Percentiles rank a stretch among this genome's conserved stretches.
phyloP scores from a whole-genome alignment of 2,888 invertebrate genomes.

The Agrotis ipsilon region DNA sequence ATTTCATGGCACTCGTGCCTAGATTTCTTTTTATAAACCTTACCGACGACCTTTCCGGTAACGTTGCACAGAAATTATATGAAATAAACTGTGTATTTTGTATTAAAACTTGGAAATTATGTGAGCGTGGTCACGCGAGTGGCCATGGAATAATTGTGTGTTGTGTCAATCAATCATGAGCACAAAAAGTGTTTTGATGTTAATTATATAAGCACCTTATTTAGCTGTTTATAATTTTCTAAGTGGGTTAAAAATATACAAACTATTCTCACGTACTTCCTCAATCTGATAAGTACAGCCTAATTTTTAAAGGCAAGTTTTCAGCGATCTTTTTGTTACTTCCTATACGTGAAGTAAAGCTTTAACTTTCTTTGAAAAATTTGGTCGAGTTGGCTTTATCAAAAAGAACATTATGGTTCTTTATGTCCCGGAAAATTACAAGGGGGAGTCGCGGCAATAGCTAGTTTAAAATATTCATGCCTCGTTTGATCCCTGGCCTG shows the following conservation, averaged over 20 bases:
- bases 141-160: slow-evolving; percentile 56
- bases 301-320: not conserved
- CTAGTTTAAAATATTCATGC: slow-evolving; percentile 45
- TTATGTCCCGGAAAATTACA: slow-evolving; percentile 22
- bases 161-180: slow-evolving; percentile 59
- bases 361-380: no score
- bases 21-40: slow-evolving; percentile 53
- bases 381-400: not conserved
- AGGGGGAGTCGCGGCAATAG: slow-evolving; percentile 16
- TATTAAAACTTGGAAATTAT: slow-evolving; percentile 44
- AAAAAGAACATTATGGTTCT: slow-evolving; percentile 4
- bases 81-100: slow-evolving; percentile 52
- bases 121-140: slow-evolving; percentile 60
- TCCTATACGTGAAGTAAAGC: not conserved
- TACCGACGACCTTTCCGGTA: slow-evolving; percentile 56
- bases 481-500: slow-evolving; percentile 43
- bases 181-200: slow-evolving; percentile 56
- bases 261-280: not conserved
- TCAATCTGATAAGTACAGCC: not conserved
- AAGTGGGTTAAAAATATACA: not conserved
- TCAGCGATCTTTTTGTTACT: not conserved
- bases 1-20: slow-evolving; percentile 66
- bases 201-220: slow-evolving; percentile 39
- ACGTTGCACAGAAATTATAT: slow-evolving; percentile 52
- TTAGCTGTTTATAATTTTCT: slow-evolving; percentile 19